A percentile compares a stretch with the other conserved stretches of the same genome.
Evolutionary conservation across 2,797 vertebrate genomes (phyloP).

Genomic region (Huso huso): DNA sequence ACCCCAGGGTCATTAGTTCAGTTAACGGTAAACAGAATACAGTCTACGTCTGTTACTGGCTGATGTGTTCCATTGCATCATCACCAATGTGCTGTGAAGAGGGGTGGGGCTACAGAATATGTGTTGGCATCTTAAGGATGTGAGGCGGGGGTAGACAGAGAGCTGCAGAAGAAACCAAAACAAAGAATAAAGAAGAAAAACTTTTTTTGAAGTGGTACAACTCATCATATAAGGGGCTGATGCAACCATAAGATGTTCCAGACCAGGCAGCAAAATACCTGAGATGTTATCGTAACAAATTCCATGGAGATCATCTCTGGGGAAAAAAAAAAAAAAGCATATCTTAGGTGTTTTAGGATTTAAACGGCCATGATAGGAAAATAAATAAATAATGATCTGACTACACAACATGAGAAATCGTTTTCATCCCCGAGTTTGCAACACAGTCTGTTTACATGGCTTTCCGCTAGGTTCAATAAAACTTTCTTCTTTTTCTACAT

Average conservation of each 20-base stretch:
- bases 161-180: too few relatives aligned
- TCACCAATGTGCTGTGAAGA: too few relatives aligned
- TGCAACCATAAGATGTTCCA: neutral
- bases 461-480: conserved; percentile 29
- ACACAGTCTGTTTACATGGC: conserved; percentile 55
- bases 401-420: conserved; percentile 30
- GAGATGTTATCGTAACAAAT: conserved; percentile 29
- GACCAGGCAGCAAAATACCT: conserved; percentile 16
- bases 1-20: too few relatives aligned
- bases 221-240: neutral
- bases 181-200: too few relatives aligned
- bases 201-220: too few relatives aligned
- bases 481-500: conserved; percentile 23
- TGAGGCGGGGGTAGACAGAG: too few relatives aligned
- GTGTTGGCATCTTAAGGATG: too few relatives aligned
- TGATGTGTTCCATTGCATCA: too few relatives aligned
- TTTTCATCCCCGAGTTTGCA: conserved; percentile 30
- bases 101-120: too few relatives aligned
- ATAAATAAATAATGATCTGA: conserved; percentile 37
- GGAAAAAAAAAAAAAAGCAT: conserved; percentile 23
- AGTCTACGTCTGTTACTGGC: too few relatives aligned
- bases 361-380: conserved; percentile 43
- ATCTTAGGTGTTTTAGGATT: conserved; percentile 43
- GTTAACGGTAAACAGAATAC: too few relatives aligned
- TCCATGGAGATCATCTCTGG: conserved; percentile 24